Base-by-base conservation (phyloP, 2,797 vertebrate species). In the Hemitrygon akajei region DNA sequence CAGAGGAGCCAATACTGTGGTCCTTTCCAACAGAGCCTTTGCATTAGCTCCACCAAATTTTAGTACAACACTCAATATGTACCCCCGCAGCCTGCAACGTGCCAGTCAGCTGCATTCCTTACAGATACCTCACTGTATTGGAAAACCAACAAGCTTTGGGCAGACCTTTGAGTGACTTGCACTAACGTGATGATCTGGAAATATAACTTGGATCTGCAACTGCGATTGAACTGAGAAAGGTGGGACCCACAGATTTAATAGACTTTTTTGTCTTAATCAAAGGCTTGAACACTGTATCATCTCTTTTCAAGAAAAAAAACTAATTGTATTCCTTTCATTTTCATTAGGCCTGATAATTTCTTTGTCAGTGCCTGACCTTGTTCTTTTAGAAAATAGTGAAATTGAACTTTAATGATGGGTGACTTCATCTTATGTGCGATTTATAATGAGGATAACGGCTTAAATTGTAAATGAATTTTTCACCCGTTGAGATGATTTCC, bases 401-500 rank as follows among this genome's bases (percentile, higher is more conserved):
- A 66, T 66, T 37, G 86, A 89, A 89, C 86, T 89, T 69, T 69
- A 69, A 89, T 89, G 86, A 89, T 18, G 22, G 86, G 30, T 87
- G n/a, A 89, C 18, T 89, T 89, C 86, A 89, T 69, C 60, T 69
- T 37, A 60, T 34, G 30, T 66, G 6, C n/a, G 63, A 63, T 66
- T 89, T 89, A 66, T 69, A 69, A 69, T 89, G 86, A 89, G 18
- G 63, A 69, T 34, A 69, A 89, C 37, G 7, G 22, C 63, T 69
- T 66, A 63, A 89, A 66, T 66, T 89, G 86, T 34, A 34, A 89
- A 30, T 66, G n/a, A 4, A 37, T 69, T 37, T 69, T 66, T 69
- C 27, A 66, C n/a, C 34, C 69, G 34, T 34, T 69, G 60, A 9
- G 63, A 69, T 34, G 60, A 18, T 22, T 9, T 80, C 18, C 37